Evolutionary conservation across 2,888 invertebrate species (phyloP), one percentile per base, ranked within the genome.

Genomic region (Gasteruption jaculator): DNA sequence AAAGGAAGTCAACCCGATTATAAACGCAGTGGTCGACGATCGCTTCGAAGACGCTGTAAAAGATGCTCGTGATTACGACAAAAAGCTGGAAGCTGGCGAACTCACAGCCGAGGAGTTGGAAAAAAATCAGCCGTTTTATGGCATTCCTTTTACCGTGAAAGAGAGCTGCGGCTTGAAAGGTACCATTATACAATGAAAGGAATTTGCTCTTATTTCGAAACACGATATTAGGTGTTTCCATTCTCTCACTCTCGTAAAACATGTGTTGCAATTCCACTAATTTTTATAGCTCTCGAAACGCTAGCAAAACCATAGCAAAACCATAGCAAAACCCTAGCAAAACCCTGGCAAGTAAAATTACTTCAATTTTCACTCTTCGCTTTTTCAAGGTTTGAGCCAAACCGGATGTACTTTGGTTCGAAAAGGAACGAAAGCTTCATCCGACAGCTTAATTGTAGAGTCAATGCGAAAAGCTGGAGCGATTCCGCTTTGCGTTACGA

Each of bases 131-230:
- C 91, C 91, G 1, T 73, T 91, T 45, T 73, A 89, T 7, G 92
- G 93, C 4, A 79, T 93, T 4, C 93, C 93, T 0, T 76, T 92
- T 47, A 88, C 91, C 5, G 82, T 89, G 0, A 93, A 91, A 68
- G 90, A 91, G 68, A 83, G 84, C 54, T 83, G 89, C 56, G 79
- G 81, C 33, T 81, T 89, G 2, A 80, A 85, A 77, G 91, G 86
- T 80, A 65, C 8, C 3, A 5, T 15, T n/a, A n/a, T n/a, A n/a
- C n/a, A n/a, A n/a, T n/a, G n/a, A n/a, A 34, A 26, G 44, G 19
- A 12, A 11, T 29, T 20, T 14, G 7, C 19, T 10, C 10, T 31
- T 32, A 10, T 20, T n/a, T 7, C 11, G 11, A 37, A 8, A 30
- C 18, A 5, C 20, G 32, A 33, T 11, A 31, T 34, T 37, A 12